Percentiles rank a stretch among this genome's conserved stretches.
Evolutionary conservation across 2,113 vertebrate species (phyloP).

Genomic region (Polyodon spathula): DNA sequence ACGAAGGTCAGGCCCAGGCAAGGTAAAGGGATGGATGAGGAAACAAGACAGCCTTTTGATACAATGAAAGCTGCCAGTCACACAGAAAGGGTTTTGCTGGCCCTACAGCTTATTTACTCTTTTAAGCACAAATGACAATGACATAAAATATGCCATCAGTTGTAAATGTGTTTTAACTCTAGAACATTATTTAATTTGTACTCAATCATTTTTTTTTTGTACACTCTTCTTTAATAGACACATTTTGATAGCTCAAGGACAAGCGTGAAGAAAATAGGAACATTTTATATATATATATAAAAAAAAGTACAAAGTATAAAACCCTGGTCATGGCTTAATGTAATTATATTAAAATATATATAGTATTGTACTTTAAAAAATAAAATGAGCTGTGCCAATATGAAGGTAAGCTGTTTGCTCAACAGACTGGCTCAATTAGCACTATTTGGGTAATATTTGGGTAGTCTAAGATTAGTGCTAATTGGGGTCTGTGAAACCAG

Average conservation of each 20-base stretch:
- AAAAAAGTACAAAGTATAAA: no score
- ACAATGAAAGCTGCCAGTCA: conserved; percentile 54
- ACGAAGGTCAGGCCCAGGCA: conserved; percentile 80
- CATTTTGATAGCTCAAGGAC: conserved; percentile 11
- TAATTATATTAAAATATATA: no score
- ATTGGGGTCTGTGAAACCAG: no score
- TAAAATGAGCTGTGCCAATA: no score
- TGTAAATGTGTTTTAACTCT: conserved; percentile 41
- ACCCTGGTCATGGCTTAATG: no score
- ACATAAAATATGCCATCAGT: conserved; percentile 43
- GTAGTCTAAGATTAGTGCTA: no score
- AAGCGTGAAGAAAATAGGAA: background rate
- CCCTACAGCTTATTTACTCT: conserved; percentile 41
- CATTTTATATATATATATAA: background rate
- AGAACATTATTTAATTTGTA: conserved; percentile 29
- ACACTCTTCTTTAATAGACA: background rate
- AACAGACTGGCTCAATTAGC: no score
- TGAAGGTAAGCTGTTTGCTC: no score
- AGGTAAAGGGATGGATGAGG: conserved; percentile 59
- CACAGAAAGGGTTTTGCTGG: conserved; percentile 42
- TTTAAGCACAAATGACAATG: conserved; percentile 43
- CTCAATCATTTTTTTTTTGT: background rate
- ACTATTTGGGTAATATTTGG: no score
- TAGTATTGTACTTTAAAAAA: no score
- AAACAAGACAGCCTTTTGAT: conserved; percentile 61